Base-by-base conservation (phyloP, 2,113 vertebrate genomes). In the Orycteropus afer region DNA sequence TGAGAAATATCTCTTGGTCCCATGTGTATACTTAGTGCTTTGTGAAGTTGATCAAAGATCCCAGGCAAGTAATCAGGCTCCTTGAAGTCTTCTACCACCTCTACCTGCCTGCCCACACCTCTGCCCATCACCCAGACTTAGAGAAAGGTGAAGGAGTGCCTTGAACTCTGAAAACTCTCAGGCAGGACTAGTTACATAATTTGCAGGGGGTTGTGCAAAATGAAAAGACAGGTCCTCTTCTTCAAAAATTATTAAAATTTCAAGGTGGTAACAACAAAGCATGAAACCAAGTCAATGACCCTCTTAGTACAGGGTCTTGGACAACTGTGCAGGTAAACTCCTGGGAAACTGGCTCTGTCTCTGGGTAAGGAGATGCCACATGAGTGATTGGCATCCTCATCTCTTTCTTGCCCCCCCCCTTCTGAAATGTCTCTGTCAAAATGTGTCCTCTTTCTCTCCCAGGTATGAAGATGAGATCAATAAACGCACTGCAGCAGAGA, bases 401-500 rank as follows among this genome's bases (percentile, higher is more conserved):
- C 22, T 53, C 14, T 57, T 32, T 55, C 18, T 51, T 34, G 9
- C 51, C 51, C 9, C 51, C 51, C 51, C 51, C 51, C 13, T 91
- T 82, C 55, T 80, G 90, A 87, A 85, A 86, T 25, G 73, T 61
- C 61, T 61, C 47, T 34, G 81, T 89, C 25, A 22, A 40, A 81
- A 77, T 0, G 4, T 57, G 57, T 76, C 88, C 25, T n/a, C 78
- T 84, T 83, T 89, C 67, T 81, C 12, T 22, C n/a, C 5, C 71
- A 99, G 99, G 98, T 99, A 99, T 25, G 99, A 99, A 96, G 99
- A 99, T 40, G 99, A 99, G 97, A 99, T 99, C 98, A 99, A 99
- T 98, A 99, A 98, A 47, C 99, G 98, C 49, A 98, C 99, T 0
- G 29, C 84, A 0, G 99, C 98, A 0, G 99, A 99, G 98, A 99